These are phyloP conservation scores for Gastrophryne carolinensis DNA, from an alignment of 2,797 vertebrate genomes.

Conservation along the genomic window DNA sequence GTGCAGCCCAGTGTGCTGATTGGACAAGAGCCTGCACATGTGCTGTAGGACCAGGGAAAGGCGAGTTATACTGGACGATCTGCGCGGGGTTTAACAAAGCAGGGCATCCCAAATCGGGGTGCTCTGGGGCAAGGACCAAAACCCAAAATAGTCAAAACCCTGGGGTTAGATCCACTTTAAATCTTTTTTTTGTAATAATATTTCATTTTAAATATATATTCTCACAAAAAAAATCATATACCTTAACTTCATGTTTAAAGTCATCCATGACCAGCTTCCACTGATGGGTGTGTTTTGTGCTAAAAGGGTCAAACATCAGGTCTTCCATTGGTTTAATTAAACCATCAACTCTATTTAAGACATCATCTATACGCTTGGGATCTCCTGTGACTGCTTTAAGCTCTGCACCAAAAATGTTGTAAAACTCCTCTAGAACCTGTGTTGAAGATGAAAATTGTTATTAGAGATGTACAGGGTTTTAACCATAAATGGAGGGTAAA, in stretches of 20 bases:
- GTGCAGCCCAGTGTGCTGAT: no score
- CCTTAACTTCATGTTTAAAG: conserved; percentile 79
- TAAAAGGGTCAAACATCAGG: conserved; percentile 82
- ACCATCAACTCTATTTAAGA: conserved; percentile 73
- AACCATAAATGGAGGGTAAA: no score
- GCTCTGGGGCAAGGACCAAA: no score
- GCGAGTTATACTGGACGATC: no score
- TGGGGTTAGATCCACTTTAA: no score
- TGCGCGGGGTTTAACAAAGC: no score
- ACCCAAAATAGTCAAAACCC: no score
- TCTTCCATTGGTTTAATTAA: conserved; percentile 77
- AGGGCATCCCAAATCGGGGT: no score
- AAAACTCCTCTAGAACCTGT: conserved; percentile 86
- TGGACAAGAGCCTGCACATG: no score
- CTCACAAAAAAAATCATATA: conserved; percentile 55
- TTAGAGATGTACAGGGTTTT: no score
- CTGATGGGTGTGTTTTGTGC: conserved; percentile 64
- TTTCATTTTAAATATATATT: neutral
- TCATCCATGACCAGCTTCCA: conserved; percentile 84
- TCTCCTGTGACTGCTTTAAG: conserved; percentile 84
- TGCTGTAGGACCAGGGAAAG: no score
- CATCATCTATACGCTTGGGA: conserved; percentile 75
- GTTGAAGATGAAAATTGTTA: conserved; percentile 22
- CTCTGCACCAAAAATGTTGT: conserved; percentile 84
- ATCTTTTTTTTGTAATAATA: no score